phyloP scores from a whole-genome alignment of 2,113 vertebrate species.

The Pterocles gutturalis region DNA sequence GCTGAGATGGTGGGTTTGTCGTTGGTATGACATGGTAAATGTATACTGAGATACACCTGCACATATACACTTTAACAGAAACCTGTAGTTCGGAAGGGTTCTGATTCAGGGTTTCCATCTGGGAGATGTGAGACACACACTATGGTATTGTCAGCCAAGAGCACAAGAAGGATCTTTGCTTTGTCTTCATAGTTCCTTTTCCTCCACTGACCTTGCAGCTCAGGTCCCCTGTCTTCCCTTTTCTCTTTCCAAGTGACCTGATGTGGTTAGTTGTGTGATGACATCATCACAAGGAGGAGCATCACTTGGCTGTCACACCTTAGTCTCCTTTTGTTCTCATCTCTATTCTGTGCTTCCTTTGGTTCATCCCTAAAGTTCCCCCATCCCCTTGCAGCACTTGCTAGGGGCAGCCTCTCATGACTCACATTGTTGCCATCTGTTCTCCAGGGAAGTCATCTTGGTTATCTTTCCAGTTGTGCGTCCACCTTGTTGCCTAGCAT shows the following conservation, averaged over 20 bases:
- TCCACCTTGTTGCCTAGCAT: not conserved
- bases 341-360: not conserved
- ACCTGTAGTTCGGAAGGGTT: not conserved
- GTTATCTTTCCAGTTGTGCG: not conserved
- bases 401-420: not conserved
- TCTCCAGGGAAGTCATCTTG: not conserved
- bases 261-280: not conserved
- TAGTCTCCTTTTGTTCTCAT: not conserved
- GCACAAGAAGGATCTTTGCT: not conserved
- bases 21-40: not conserved
- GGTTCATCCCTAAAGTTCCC: not conserved
- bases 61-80: not conserved
- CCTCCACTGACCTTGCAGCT: not conserved
- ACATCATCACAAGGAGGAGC: not conserved
- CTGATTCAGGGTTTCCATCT: not conserved
- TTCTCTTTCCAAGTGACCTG: not conserved
- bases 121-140: accelerated
- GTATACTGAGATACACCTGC: not conserved
- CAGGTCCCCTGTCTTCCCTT: not conserved
- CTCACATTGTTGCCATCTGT: not conserved
- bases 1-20: not conserved
- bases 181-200: not conserved
- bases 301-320: not conserved
- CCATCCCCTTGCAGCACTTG: not conserved
- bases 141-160: not conserved